Percentiles rank a stretch among this genome's conserved stretches.
Evolutionary conservation across 2,797 vertebrate genomes (phyloP).

Genomic region (Brotula barbata): DNA sequence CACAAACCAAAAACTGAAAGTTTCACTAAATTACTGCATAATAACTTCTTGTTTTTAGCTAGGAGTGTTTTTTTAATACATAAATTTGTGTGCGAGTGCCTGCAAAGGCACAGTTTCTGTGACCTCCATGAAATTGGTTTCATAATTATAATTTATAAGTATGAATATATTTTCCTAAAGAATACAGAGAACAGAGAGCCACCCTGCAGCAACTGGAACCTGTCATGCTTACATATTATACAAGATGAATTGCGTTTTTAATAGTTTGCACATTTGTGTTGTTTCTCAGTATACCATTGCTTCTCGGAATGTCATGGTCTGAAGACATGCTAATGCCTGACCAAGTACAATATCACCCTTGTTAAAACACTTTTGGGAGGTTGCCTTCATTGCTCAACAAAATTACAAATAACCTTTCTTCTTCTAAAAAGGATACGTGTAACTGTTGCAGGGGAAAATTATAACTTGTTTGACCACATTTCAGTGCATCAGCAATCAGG

Average conservation of each 20-base stretch:
- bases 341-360: conserved; percentile 14
- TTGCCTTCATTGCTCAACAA: conserved; percentile 46
- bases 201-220: too few species aligned
- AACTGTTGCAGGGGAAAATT: conserved; percentile 49
- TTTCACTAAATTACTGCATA: too few species aligned
- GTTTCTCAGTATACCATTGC: conserved; percentile 24
- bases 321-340: conserved; percentile 21
- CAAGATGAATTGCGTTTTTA: conserved; percentile 12
- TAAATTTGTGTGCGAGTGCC: too few species aligned
- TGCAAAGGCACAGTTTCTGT: too few species aligned
- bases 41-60: too few species aligned
- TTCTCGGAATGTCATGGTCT: conserved; percentile 31
- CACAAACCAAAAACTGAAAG: too few species aligned
- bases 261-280: conserved; percentile 9
- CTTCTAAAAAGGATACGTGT: conserved; percentile 25
- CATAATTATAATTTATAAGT: too few species aligned
- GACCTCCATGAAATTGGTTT: too few species aligned
- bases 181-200: too few species aligned
- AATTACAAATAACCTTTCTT: conserved; percentile 41
- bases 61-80: too few species aligned
- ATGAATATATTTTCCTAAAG: too few species aligned
- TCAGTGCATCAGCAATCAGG: conserved; percentile 26
- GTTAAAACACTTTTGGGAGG: conserved; percentile 23
- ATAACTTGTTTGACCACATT: conserved; percentile 55
- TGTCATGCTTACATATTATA: conserved; percentile 10